Evolutionary conservation across 2,888 invertebrate genomes (phyloP), one percentile per base, ranked within the genome.

Genomic region (Aspidiotus rigidus): DNA sequence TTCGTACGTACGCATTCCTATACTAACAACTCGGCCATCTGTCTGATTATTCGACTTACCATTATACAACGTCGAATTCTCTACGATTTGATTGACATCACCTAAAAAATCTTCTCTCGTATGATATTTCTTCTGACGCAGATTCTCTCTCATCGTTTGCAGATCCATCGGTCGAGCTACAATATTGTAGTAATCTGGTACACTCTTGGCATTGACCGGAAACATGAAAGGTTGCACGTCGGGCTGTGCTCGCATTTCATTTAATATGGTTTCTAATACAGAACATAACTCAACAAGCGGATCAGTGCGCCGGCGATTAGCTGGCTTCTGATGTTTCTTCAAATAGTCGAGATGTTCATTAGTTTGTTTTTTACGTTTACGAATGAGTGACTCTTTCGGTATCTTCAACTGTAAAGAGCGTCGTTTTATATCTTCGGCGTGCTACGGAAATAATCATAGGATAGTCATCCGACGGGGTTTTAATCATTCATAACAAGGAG

Each of bases 101-200:
- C 89, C 88, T 0, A 99, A 80, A 79, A 98, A 98, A 74, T 93
- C 92, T 77, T 95, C 95, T n/a, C 99, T 83, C 73, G 90, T 92
- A 76, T 92, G 92, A 77, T 99, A 99, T 74, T 89, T 89, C 74
- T 91, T 90, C 77, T 90, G 87, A 0, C 93, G 81, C 16, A 93
- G 80, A 77, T 91, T 91, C 74, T 95, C 96, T 55, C 96, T 82
- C 75, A 99, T 96, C 0, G 91, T 92, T 79, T 97, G 97, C 66
- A 99, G 81, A 78, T 99, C 98, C 93, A 99, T 98, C 0, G 99
- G 99, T 70, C 90, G 84, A 59, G 87, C 85, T 28, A 99, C 85
- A 70, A 97, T 92, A 73, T 88, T 87, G 77, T 94, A 89, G 79
- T 99, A 99, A 78, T 98, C 98, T 0, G 93, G 89, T 8, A 97